A percentile compares a stretch with the other conserved stretches of the same genome.
Evolutionary conservation across 2,113 vertebrate species (phyloP).

Genomic region (Heloderma charlesbogerti): DNA sequence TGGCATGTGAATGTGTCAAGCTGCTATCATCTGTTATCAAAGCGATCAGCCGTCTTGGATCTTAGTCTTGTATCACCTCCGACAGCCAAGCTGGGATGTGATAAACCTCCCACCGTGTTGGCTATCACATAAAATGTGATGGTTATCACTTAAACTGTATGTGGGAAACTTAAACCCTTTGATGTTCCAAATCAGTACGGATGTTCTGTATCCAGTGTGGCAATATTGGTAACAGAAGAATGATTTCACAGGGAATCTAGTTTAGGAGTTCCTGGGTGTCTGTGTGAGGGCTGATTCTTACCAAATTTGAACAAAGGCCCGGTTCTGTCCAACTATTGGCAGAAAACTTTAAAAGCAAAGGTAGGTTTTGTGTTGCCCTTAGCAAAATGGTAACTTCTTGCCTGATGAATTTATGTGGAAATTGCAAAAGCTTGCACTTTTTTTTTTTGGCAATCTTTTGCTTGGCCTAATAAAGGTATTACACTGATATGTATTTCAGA

Average conservation of each 20-base stretch:
- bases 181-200: background rate
- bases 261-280: too few relatives aligned
- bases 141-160: background rate
- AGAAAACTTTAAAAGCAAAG: background rate
- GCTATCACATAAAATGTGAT: slow-evolving; percentile 26
- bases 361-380: too few relatives aligned
- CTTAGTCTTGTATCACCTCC: slow-evolving; percentile 19
- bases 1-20: slow-evolving; percentile 22
- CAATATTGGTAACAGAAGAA: background rate
- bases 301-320: background rate
- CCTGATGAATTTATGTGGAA: too few relatives aligned
- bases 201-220: background rate
- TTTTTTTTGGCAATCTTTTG: too few relatives aligned
- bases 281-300: too few relatives aligned
- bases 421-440: too few relatives aligned
- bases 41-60: slow-evolving; percentile 15
- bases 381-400: too few relatives aligned
- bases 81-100: slow-evolving; percentile 13
- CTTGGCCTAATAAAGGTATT: too few relatives aligned
- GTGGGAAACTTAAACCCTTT: slow-evolving; percentile 4
- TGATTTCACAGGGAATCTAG: background rate
- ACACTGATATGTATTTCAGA: too few relatives aligned
- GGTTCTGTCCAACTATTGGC: background rate
- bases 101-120: slow-evolving; percentile 24
- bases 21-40: slow-evolving; percentile 30